A percentile compares a stretch with the other conserved stretches of the same genome.
These are phyloP conservation scores for Dyspetes luteomarginatus DNA, from an alignment of 2,888 invertebrate genomes.

Conservation along the genomic window DNA sequence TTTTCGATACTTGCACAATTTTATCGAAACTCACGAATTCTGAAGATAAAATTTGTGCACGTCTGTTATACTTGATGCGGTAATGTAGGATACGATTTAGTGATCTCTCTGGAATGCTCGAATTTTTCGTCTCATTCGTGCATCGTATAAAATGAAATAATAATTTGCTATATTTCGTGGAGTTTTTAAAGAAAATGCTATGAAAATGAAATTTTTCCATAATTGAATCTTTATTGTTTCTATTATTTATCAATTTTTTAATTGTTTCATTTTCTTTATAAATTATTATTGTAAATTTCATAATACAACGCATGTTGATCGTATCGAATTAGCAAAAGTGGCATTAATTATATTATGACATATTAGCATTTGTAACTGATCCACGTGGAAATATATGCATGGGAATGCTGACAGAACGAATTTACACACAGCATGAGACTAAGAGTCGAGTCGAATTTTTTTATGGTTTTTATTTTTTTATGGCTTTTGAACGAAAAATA, in stretches of 20 bases:
- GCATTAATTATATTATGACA: neutral
- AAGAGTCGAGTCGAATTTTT: neutral
- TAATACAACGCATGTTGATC: neutral
- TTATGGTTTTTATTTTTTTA: conserved; percentile 1
- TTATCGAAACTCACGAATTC: neutral
- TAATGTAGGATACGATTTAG: no score
- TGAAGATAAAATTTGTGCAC: no score
- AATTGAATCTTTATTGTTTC: neutral
- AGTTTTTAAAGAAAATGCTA: neutral
- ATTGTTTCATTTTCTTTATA: neutral
- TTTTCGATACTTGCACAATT: neutral
- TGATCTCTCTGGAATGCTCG: no score
- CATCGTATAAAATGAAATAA: neutral
- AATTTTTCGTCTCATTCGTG: neutral
- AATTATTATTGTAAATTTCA: neutral
- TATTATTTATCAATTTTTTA: neutral
- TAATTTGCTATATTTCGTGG: neutral
- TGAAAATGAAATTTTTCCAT: neutral
- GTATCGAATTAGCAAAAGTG: neutral
- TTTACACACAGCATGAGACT: neutral
- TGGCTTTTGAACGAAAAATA: conserved; percentile 10
- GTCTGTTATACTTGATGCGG: no score
- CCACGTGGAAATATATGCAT: neutral
- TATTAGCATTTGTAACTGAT: neutral
- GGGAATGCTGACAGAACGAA: neutral